Evolutionary conservation across 2,888 invertebrate genomes (phyloP).

Genomic region (Morinoia aosen): DNA sequence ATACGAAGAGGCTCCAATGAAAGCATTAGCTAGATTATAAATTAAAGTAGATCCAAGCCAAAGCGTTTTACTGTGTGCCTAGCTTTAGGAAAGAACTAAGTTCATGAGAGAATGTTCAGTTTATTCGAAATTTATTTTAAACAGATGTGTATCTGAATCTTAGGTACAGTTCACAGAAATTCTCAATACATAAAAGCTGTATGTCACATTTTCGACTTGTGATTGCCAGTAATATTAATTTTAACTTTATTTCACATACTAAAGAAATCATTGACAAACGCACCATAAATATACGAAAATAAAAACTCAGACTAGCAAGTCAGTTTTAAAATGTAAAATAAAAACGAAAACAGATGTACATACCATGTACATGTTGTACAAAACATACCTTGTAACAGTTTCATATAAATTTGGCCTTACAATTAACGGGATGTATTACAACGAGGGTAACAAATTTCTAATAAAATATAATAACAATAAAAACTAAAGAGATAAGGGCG

Average conservation of each 20-base stretch:
- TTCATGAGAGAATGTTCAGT: neutral
- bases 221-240: neutral
- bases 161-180: neutral
- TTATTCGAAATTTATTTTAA: neutral
- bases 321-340: constrained; percentile 26
- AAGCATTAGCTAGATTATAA: neutral
- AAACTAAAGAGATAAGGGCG: neutral
- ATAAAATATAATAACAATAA: neutral
- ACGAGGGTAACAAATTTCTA: constrained; percentile 25
- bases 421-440: constrained; percentile 16
- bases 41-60: neutral
- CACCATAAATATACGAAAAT: constrained; percentile 1
- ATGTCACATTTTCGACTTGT: neutral
- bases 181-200: neutral
- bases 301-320: constrained; percentile 26
- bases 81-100: neutral
- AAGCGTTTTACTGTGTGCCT: neutral
- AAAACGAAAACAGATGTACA: constrained; percentile 34
- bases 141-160: neutral
- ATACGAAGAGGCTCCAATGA: neutral
- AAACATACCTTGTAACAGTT: constrained; percentile 41
- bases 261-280: neutral
- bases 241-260: neutral
- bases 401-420: constrained; percentile 1
- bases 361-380: constrained; percentile 35